These are phyloP conservation scores for Spatula clypeata DNA, from an alignment of 2,797 vertebrate species.

Conservation along the genomic window DNA sequence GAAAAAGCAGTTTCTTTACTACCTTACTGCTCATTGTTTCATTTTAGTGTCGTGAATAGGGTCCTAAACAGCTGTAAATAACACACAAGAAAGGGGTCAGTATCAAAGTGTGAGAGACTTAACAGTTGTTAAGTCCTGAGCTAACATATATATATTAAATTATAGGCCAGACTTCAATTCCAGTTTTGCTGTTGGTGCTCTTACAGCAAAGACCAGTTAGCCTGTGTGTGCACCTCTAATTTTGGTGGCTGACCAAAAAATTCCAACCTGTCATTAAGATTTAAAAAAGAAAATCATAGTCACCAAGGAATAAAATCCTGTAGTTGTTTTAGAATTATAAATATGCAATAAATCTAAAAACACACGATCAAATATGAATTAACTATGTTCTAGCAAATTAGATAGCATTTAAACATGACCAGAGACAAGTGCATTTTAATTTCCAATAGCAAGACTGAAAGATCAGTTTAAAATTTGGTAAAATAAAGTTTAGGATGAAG, in stretches of 20 bases:
- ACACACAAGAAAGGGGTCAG: not conserved
- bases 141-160: not conserved
- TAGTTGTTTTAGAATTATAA: not conserved
- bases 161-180: not conserved
- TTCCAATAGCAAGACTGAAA: not conserved
- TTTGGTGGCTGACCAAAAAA: not conserved
- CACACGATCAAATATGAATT: not conserved
- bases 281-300: not conserved
- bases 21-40: not conserved
- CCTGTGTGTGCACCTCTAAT: not conserved
- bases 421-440: not conserved
- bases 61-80: not conserved
- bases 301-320: not conserved
- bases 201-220: accelerated
- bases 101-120: not conserved
- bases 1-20: not conserved
- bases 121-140: not conserved
- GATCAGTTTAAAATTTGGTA: not conserved
- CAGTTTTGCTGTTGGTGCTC: not conserved
- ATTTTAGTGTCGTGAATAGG: not conserved
- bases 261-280: not conserved
- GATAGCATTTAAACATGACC: not conserved
- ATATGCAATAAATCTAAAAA: not conserved
- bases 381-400: not conserved
- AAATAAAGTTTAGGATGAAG: not conserved